Evolutionary conservation across 1,140 invertebrate species (phyloP).

Genomic region (Lepidostoma basale): DNA sequence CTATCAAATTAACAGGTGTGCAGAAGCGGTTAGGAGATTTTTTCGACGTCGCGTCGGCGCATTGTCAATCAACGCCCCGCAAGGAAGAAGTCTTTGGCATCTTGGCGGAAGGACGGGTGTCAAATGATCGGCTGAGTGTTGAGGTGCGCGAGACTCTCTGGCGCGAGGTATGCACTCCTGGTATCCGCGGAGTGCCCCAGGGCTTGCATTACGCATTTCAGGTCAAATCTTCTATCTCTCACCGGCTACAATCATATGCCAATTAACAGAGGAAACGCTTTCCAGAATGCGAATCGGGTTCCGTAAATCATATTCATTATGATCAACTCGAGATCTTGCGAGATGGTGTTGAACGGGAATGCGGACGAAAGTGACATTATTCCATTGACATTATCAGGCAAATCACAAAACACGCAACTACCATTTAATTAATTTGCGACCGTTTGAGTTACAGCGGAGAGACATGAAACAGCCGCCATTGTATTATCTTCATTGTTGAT

Average conservation of each 20-base stretch:
- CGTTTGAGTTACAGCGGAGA: background rate
- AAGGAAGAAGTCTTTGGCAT: conserved; percentile 29
- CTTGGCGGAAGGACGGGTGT: conserved; percentile 34
- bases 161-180: conserved; percentile 18
- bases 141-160: conserved; percentile 17
- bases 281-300: too few relatives aligned
- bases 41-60: conserved; percentile 22
- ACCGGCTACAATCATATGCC: background rate
- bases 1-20: conserved; percentile 21
- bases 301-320: too few relatives aligned
- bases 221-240: background rate
- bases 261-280: too few relatives aligned
- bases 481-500: background rate
- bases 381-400: conserved; percentile 20
- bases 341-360: background rate
- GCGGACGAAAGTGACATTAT: background rate
- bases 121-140: conserved; percentile 21
- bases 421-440: conserved; percentile 36
- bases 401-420: conserved; percentile 39
- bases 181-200: conserved; percentile 3
- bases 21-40: conserved; percentile 26
- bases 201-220: background rate
- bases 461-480: conserved; percentile 17
- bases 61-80: conserved; percentile 35
- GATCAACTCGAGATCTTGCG: too few relatives aligned